A percentile compares a stretch with the other conserved stretches of the same genome.
These are phyloP conservation scores for Calcarius lapponicus DNA, from an alignment of 2,797 vertebrate species.

Conservation along the genomic window DNA sequence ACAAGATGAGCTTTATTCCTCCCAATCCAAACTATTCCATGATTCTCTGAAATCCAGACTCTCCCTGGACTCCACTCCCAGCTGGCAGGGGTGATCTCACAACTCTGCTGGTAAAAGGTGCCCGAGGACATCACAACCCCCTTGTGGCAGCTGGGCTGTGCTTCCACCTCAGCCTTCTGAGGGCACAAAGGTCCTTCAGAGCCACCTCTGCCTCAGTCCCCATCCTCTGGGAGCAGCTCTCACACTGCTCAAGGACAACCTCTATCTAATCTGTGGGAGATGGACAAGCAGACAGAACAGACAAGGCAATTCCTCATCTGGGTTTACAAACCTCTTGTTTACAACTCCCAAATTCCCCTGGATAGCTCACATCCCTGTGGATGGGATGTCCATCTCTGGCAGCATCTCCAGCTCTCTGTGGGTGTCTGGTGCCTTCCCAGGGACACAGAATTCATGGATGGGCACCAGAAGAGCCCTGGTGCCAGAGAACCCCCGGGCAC, in stretches of 20 bases:
- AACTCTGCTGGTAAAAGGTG: neutral
- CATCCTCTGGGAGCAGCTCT: neutral
- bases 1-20: neutral
- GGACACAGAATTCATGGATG: neutral
- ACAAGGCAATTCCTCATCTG: neutral
- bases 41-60: neutral
- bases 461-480: neutral
- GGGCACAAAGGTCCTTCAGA: neutral
- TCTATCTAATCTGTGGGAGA: fast-evolving
- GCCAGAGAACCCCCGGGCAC: neutral
- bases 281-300: neutral
- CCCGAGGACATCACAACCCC: neutral
- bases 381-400: fast-evolving
- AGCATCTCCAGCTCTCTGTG: neutral
- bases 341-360: fast-evolving
- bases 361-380: neutral
- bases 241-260: neutral
- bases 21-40: neutral
- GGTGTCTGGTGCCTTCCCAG: fast-evolving
- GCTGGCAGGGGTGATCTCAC: neutral
- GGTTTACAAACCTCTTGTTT: neutral
- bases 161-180: neutral
- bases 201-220: no score
- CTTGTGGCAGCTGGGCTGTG: neutral
- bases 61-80: no score